Evolutionary conservation across 2,888 invertebrate genomes (phyloP).

Genomic region (Erebia ligea): DNA sequence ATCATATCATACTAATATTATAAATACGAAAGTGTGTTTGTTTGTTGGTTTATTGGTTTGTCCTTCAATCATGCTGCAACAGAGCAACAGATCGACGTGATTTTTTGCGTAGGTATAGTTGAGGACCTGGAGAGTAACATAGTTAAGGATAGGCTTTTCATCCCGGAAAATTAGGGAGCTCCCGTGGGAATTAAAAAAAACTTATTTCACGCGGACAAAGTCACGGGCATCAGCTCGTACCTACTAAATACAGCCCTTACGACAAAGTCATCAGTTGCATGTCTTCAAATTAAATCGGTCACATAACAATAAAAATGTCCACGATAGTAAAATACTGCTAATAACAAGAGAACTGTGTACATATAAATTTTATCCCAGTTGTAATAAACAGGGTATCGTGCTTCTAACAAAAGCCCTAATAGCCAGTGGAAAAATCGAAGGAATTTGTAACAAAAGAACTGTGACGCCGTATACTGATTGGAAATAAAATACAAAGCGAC

Average conservation of each 20-base stretch:
- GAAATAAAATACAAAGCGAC: constrained; percentile 18
- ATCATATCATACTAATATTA: no score
- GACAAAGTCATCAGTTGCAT: constrained; percentile 5
- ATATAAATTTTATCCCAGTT: constrained; percentile 28
- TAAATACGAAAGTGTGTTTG: no score
- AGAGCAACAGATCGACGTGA: no score
- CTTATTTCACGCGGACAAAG: no score
- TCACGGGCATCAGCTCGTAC: no score
- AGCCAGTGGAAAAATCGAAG: constrained; percentile 17
- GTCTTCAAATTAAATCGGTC: background rate
- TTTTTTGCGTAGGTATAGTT: no score
- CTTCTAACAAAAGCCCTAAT: constrained; percentile 29
- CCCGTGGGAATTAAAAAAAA: no score
- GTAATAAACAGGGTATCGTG: constrained; percentile 30
- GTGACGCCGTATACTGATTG: constrained; percentile 19
- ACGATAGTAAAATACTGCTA: constrained; percentile 31
- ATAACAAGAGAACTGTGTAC: constrained; percentile 27
- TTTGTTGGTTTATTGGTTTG: no score
- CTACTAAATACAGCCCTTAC: background rate
- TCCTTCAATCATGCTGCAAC: no score
- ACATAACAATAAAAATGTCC: constrained; percentile 29
- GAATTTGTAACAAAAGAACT: constrained; percentile 21
- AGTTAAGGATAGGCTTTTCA: no score
- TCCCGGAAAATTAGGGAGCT: no score
- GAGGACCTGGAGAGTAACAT: no score